Percentiles rank a stretch among this genome's conserved stretches.
phyloP scores from a whole-genome alignment of 2,888 invertebrate species.

The Agrochola circellaris region DNA sequence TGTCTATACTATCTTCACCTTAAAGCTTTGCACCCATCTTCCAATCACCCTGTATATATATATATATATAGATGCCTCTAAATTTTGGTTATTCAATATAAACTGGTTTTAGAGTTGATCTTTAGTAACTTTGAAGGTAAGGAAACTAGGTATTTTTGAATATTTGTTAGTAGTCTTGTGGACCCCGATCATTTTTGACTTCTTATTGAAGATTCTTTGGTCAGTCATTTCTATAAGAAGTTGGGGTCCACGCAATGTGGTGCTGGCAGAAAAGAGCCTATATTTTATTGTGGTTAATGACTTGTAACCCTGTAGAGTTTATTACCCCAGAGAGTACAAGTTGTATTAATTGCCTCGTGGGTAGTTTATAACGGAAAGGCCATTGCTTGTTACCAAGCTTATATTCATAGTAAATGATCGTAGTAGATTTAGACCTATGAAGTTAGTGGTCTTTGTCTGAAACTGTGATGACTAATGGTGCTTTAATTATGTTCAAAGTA shows the following conservation, averaged over 20 bases:
- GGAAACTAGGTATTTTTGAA: not conserved
- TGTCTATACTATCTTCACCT: too few relatives aligned
- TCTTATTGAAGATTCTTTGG: constrained; percentile 63
- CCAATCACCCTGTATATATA: too few relatives aligned
- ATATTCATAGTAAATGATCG: constrained; percentile 1
- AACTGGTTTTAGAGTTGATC: constrained; percentile 10
- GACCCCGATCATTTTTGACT: constrained; percentile 52
- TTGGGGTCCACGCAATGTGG: not conserved
- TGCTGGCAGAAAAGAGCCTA: not conserved
- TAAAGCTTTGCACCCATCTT: too few relatives aligned
- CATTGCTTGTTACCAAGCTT: not conserved
- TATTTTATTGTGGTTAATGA: constrained; percentile 12
- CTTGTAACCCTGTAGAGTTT: constrained; percentile 29
- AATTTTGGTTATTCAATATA: constrained; percentile 5
- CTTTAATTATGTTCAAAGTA: constrained; percentile 43
- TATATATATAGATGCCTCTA: too few relatives aligned
- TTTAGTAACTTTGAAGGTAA: not conserved
- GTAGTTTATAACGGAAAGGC: constrained; percentile 13
- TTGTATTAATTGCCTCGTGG: constrained; percentile 39
- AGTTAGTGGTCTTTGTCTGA: constrained; percentile 2
- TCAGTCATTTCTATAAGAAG: constrained; percentile 39
- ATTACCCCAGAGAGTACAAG: constrained; percentile 25
- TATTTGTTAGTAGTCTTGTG: not conserved
- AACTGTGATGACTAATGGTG: constrained; percentile 22
- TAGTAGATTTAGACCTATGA: constrained; percentile 6